Evolutionary conservation across 2,888 invertebrate species (phyloP).

Genomic region (Cyclophora albipunctata): DNA sequence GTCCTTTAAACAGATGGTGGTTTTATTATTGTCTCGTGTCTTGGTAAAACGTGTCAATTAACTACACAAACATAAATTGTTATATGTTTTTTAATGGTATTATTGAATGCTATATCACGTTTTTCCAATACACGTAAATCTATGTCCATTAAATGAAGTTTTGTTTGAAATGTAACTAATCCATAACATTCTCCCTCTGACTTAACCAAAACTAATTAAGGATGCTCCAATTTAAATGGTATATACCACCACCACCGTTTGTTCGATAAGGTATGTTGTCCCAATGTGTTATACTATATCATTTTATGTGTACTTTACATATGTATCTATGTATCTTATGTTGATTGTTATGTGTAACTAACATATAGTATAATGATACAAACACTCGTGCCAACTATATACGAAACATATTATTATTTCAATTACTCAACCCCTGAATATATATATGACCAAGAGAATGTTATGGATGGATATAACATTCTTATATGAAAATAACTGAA

Average conservation of each 20-base stretch:
- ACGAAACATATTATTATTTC: conserved; percentile 10
- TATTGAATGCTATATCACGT: conserved; percentile 25
- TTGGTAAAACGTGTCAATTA: conserved; percentile 37
- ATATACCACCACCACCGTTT: conserved; percentile 69
- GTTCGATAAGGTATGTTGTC: conserved; percentile 69
- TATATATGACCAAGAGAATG: conserved; percentile 48
- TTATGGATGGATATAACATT: conserved; percentile 60
- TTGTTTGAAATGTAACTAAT: conserved; percentile 66
- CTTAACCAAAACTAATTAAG: conserved; percentile 74
- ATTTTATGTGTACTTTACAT: conserved; percentile 62
- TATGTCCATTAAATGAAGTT: conserved; percentile 34
- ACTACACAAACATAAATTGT: not conserved
- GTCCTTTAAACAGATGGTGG: conserved; percentile 60
- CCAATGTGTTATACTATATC: conserved; percentile 53
- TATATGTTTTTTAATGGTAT: not conserved
- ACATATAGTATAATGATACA: conserved; percentile 33
- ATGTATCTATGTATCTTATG: conserved; percentile 40
- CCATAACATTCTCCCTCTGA: conserved; percentile 75
- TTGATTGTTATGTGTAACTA: conserved; percentile 56
- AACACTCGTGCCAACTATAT: conserved; percentile 63
- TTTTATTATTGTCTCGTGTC: conserved; percentile 42
- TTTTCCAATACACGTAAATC: conserved; percentile 43
- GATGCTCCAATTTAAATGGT: conserved; percentile 73
- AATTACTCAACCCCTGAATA: conserved; percentile 20
- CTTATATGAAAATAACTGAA: conserved; percentile 26